These are phyloP conservation scores for Gibbula magus DNA, from an alignment of 2,888 invertebrate species.

Conservation along the genomic window DNA sequence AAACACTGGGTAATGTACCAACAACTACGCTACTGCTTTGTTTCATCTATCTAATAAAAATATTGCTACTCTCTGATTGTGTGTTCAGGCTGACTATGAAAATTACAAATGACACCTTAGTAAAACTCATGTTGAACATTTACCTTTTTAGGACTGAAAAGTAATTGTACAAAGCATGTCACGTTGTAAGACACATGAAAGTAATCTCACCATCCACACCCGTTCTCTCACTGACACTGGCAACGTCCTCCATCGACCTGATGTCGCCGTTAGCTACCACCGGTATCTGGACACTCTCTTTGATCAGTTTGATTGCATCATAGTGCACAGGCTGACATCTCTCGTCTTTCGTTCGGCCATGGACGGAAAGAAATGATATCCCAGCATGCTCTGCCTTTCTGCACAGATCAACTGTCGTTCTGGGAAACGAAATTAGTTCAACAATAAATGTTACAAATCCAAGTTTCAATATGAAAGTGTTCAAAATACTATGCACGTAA, in stretches of 20 bases:
- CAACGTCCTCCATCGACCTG: constrained; percentile 84
- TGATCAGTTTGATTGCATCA: constrained; percentile 83
- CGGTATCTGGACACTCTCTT: constrained; percentile 85
- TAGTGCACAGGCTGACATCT: constrained; percentile 83
- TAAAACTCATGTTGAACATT: no score
- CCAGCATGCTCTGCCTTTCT: constrained; percentile 88
- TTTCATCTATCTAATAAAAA: no score
- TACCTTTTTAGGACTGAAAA: no score
- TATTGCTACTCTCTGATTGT: no score
- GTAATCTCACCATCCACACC: constrained; percentile 81
- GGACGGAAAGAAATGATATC: constrained; percentile 91
- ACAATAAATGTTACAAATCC: neutral
- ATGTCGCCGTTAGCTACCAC: constrained; percentile 95
- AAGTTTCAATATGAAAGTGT: no score
- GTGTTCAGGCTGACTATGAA: no score
- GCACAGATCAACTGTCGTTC: constrained; percentile 86
- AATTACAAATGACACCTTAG: no score
- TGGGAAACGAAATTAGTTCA: constrained; percentile 47
- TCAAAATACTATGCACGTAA: no score
- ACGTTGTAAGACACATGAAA: neutral
- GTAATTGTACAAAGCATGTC: no score
- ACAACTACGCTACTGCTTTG: no score
- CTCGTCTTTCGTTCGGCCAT: constrained; percentile 91
- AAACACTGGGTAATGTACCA: no score
- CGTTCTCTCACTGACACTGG: constrained; percentile 81